Evolutionary conservation across 2,797 vertebrate species (phyloP).

Genomic region (Labroides dimidiatus): DNA sequence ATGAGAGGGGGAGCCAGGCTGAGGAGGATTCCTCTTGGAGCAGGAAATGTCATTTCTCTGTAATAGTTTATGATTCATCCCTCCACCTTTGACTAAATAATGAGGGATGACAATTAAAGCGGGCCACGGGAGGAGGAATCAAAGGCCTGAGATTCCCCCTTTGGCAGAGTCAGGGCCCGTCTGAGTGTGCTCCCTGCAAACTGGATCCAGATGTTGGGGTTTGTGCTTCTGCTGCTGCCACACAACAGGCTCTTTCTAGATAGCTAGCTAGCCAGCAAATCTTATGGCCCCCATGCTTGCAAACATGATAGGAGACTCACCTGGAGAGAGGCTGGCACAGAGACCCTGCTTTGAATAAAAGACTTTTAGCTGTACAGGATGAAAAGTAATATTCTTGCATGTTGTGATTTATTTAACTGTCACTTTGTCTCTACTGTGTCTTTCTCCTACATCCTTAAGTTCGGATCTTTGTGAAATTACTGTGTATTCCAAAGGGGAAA

Average conservation of each 20-base stretch:
- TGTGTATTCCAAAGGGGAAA: conserved; percentile 14
- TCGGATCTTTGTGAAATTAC: conserved; percentile 45
- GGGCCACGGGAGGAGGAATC: conserved; percentile 79
- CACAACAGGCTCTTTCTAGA: conserved; percentile 76
- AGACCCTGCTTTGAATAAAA: conserved; percentile 69
- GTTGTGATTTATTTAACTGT: conserved; percentile 75
- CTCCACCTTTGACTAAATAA: conserved; percentile 86
- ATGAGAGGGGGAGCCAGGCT: conserved; percentile 57
- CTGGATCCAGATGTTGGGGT: conserved; percentile 86
- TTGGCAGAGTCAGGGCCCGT: conserved; percentile 77
- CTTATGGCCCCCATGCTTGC: conserved; percentile 59
- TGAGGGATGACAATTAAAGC: conserved; percentile 86
- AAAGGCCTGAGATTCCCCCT: conserved; percentile 80
- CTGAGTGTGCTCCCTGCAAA: conserved; percentile 81
- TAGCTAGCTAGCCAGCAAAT: conserved; percentile 52
- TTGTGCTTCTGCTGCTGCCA: conserved; percentile 60
- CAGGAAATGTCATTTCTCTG: conserved; percentile 74
- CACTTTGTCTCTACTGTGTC: conserved; percentile 63
- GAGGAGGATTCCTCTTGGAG: conserved; percentile 73
- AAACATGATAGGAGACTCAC: conserved; percentile 74
- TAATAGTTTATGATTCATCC: conserved; percentile 83
- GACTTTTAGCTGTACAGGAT: conserved; percentile 62
- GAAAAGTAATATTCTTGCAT: conserved; percentile 60
- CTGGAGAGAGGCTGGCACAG: conserved; percentile 61
- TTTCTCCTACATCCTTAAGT: conserved; percentile 49